These are phyloP conservation scores for Notothenia coriiceps DNA, from an alignment of 2,113 vertebrate species.

Conservation along the genomic window DNA sequence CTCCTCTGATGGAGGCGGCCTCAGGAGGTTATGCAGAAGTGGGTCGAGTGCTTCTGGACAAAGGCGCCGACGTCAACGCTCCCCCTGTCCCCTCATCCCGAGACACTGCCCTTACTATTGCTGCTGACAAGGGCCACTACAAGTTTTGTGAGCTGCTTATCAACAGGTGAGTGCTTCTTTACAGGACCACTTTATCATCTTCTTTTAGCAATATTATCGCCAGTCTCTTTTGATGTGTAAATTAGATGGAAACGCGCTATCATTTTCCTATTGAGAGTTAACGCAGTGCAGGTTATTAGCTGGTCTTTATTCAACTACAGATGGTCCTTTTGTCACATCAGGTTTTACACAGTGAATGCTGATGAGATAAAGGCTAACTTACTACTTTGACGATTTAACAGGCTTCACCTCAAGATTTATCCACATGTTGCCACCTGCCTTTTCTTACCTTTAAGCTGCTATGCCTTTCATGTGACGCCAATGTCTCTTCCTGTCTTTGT, in stretches of 20 bases:
- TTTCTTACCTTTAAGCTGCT: background rate
- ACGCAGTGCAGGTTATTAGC: background rate
- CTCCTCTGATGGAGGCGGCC: constrained; percentile 98
- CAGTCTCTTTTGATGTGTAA: background rate
- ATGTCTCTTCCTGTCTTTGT: constrained; percentile 15
- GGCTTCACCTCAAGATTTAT: background rate
- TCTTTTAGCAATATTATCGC: background rate
- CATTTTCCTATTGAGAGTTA: background rate
- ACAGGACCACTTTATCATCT: background rate
- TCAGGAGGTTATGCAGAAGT: constrained; percentile 98
- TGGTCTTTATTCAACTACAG: background rate
- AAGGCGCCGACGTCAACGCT: constrained; percentile 98
- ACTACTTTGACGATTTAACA: background rate
- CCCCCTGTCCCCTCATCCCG: constrained; percentile 98
- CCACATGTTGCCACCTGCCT: background rate
- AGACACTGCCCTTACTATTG: constrained; percentile 98
- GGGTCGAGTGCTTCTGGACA: constrained; percentile 97
- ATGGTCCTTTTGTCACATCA: background rate
- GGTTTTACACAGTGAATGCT: background rate
- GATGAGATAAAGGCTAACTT: background rate
- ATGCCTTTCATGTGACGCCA: background rate
- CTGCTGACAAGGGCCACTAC: constrained; percentile 99
- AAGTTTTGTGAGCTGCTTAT: constrained; percentile 99
- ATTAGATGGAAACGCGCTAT: too few species aligned
- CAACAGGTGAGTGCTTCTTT: constrained; percentile 85